Evolutionary conservation across 1,140 invertebrate species (phyloP).

Genomic region (Caligus rogercresseyi): DNA sequence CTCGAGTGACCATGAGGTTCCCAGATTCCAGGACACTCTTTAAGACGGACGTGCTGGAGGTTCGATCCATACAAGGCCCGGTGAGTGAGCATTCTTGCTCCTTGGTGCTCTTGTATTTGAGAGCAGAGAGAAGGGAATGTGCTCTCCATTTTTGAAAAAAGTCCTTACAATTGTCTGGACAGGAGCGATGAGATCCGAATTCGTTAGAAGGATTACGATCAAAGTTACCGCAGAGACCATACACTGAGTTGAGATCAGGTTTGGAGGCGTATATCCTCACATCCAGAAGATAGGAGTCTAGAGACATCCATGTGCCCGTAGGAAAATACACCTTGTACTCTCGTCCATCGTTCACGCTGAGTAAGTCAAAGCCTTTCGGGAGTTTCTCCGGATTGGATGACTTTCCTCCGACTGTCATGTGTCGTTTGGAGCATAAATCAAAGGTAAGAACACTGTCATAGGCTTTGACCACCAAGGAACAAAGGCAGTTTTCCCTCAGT

Average conservation of each 20-base stretch:
- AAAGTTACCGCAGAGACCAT: constrained; percentile 15
- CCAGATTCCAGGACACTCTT: not conserved
- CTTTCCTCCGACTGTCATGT: not conserved
- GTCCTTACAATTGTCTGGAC: not conserved
- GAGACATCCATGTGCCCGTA: constrained; percentile 2
- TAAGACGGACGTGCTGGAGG: not conserved
- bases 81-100: not conserved
- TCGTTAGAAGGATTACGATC: constrained; percentile 10
- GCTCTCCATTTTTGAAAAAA: not conserved
- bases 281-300: constrained; percentile 1
- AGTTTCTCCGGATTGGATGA: not conserved
- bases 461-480: constrained; percentile 3
- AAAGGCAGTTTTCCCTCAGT: constrained; percentile 2
- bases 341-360: constrained; percentile 11
- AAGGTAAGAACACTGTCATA: constrained; percentile 8
- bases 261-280: constrained; percentile 9
- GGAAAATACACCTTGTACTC: not conserved
- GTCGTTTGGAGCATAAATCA: constrained; percentile 12
- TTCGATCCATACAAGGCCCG: not conserved
- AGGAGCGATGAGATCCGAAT: not conserved
- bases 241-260: not conserved
- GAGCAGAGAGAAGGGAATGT: not conserved
- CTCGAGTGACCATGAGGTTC: not conserved
- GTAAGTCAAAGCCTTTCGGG: constrained; percentile 1
- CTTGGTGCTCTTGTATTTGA: not conserved